These are phyloP conservation scores for Helogale parvula DNA, from an alignment of 2,113 vertebrate genomes.

Conservation along the genomic window DNA sequence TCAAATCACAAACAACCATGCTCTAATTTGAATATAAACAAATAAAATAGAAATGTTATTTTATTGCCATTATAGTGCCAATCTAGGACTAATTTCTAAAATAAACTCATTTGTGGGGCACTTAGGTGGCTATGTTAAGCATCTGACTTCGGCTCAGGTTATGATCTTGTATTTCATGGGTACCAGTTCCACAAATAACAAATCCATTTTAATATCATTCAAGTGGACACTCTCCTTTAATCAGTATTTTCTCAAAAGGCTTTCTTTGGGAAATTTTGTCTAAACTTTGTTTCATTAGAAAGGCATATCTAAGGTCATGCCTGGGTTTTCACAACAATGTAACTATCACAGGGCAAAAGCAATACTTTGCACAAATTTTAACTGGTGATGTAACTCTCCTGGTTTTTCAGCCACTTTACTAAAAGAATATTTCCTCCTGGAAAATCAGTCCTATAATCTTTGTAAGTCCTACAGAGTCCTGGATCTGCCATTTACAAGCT, in stretches of 20 bases:
- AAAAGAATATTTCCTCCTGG: neutral
- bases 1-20: constrained; percentile 41
- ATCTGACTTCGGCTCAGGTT: too few relatives aligned
- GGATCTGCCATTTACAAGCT: neutral
- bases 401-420: neutral
- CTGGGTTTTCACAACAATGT: neutral
- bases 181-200: neutral
- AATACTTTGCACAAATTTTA: neutral
- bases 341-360: neutral
- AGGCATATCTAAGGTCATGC: neutral
- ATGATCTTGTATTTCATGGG: too few relatives aligned
- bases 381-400: neutral
- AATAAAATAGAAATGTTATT: constrained; percentile 44
- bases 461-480: neutral
- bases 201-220: constrained; percentile 45
- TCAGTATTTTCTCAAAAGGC: constrained; percentile 20
- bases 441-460: neutral
- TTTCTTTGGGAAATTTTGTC: neutral
- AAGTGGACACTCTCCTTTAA: constrained; percentile 12
- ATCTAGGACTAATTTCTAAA: constrained; percentile 31
- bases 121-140: too few relatives aligned
- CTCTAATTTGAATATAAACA: constrained; percentile 8
- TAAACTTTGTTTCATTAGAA: neutral
- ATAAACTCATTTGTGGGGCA: constrained; percentile 35
- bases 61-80: constrained; percentile 62